Conservation (phyloP, 1,140 invertebrate genomes). For the Helicoverpa armigera region DNA sequence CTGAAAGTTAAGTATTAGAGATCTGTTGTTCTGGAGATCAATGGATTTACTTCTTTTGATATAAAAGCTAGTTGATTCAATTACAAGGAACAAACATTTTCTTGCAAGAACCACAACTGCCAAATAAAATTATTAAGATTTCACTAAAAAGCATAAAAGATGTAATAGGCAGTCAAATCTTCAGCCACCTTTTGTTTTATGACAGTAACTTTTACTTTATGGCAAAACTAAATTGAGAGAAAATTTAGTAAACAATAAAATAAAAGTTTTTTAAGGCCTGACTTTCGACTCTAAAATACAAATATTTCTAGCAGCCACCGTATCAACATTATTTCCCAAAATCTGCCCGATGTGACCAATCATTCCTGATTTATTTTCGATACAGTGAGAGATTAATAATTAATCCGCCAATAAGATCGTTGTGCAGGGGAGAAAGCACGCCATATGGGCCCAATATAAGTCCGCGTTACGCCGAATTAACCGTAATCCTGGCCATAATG, state of each 20-base stretch:
- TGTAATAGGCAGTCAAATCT: too few relatives aligned
- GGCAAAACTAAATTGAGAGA: too few relatives aligned
- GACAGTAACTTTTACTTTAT: too few relatives aligned
- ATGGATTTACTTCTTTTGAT: neutral
- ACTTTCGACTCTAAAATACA: neutral
- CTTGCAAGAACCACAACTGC: too few relatives aligned
- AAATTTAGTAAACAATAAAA: too few relatives aligned
- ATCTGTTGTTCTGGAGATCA: constrained; percentile 7
- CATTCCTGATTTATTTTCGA: constrained; percentile 65
- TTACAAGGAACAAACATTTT: too few relatives aligned
- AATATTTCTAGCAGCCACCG: neutral
- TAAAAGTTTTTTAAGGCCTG: too few relatives aligned
- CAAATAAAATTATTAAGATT: too few relatives aligned
- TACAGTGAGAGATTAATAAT: constrained; percentile 68
- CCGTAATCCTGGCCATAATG: constrained; percentile 77
- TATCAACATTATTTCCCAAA: constrained; percentile 10
- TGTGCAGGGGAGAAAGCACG: constrained; percentile 35
- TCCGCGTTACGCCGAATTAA: constrained; percentile 68
- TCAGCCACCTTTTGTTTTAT: too few relatives aligned
- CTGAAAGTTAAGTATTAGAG: constrained; percentile 14
- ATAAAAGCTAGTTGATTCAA: neutral
- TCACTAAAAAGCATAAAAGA: too few relatives aligned
- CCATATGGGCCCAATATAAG: constrained; percentile 81
- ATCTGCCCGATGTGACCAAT: constrained; percentile 52
- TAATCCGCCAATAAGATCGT: constrained; percentile 66